phyloP scores from a whole-genome alignment of 2,797 vertebrate genomes.

The Molossus molossus region DNA sequence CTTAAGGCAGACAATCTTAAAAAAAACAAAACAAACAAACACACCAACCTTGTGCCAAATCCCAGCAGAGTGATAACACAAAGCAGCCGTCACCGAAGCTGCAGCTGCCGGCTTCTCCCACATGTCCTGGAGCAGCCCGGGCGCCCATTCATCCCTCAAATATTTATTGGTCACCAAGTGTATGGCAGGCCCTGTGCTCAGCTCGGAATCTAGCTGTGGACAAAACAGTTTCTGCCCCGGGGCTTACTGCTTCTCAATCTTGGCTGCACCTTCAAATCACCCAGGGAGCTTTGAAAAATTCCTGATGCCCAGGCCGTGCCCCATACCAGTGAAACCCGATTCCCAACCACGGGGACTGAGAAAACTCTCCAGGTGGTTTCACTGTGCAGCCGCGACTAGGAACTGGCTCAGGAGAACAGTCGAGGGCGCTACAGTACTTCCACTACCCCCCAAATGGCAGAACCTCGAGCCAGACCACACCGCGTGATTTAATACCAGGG shows the following conservation, averaged over 20 bases:
- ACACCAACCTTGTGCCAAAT: not conserved
- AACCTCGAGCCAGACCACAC: not conserved
- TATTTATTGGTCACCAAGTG: not conserved
- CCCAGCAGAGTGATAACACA: not conserved
- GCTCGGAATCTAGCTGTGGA: not conserved
- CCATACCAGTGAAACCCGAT: not conserved
- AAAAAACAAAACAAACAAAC: not conserved
- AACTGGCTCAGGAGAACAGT: fast-evolving
- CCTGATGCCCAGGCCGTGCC: not conserved
- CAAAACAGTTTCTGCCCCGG: conserved; percentile 3
- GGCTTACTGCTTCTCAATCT: conserved; percentile 23
- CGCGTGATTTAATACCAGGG: not conserved
- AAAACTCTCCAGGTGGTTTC: not conserved
- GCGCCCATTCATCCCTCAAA: not conserved
- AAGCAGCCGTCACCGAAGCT: not conserved
- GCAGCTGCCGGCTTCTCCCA: not conserved
- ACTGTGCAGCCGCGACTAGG: not conserved
- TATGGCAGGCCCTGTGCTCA: not conserved
- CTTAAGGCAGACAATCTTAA: conserved; percentile 46
- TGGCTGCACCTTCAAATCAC: conserved; percentile 30
- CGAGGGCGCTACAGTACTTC: not conserved
- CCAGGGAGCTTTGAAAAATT: conserved; percentile 18
- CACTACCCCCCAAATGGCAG: not conserved
- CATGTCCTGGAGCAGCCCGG: not conserved
- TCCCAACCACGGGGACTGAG: not conserved